Base-by-base conservation (phyloP, 2,113 vertebrate genomes). In the Nannobrachium achirus region DNA sequence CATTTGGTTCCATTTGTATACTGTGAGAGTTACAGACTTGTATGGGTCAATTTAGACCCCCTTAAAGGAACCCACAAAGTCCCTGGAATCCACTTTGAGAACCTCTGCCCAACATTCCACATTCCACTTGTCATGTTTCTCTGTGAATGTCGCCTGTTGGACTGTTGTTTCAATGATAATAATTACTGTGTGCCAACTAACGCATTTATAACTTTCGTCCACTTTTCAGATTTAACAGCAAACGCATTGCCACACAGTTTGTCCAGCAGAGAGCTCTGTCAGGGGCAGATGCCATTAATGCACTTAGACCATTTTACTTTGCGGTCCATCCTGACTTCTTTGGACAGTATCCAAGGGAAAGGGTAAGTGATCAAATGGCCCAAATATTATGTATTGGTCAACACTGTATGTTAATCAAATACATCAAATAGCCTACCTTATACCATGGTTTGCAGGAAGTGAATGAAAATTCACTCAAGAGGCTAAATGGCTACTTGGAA, bases 261-360 rank as follows among this genome's bases (percentile, higher is more conserved):
- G 68, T 91, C 73, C 93, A 87, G 64, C 85, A 88, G 8, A 93
- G 96, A 84, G 50, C 86, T 55, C 88, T 99, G 48, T 96, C 97
- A 0, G 96, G 94, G 41, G 95, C 95, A 7, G 97, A 99, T 67
- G 94, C 95, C 11, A 81, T 95, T 76, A 96, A 94, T 63, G 97
- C 98, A n/a, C 90, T 99, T 77, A 93, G 97, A 65, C 97, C 98
- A 0, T 99, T 99, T 90, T 99, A 99, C 83, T 98, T 99, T 76
- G 97, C 95, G 0, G 98, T 99, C 8, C 97, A 99, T 76, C 98
- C 98, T 38, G 98, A 99, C 86, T 99, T 99, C 91, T 99, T 99
- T 73, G 96, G 97, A 64, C 95, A 97, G 78, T 91, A 96, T 85
- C 98, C 98, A 56, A 94, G 82, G 87, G 97, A 99, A 56, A 94